Evolutionary conservation across 1,140 invertebrate species (phyloP).

Genomic region (Saxidomus purpurata): DNA sequence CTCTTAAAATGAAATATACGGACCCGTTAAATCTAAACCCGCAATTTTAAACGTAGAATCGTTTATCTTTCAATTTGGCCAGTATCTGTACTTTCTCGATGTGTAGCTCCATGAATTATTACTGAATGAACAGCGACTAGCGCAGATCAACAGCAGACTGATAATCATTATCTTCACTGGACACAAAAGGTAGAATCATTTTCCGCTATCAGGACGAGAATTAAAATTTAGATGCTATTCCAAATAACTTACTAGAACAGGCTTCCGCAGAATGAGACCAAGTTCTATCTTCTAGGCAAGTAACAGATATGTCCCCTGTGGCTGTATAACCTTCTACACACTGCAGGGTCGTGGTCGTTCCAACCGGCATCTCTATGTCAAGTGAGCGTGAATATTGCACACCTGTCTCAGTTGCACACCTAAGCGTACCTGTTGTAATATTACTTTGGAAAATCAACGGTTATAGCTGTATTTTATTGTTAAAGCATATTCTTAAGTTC

Average conservation of each 20-base stretch:
- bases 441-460: neutral
- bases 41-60: no score
- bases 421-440: constrained; percentile 9
- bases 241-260: constrained; percentile 89
- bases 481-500: neutral
- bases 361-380: constrained; percentile 54
- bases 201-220: no score
- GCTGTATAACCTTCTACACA: constrained; percentile 86
- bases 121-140: no score
- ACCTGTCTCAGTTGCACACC: constrained; percentile 11
- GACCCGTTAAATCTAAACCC: no score
- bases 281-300: constrained; percentile 87
- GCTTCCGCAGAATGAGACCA: constrained; percentile 88
- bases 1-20: no score
- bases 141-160: no score
- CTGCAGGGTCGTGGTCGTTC: constrained; percentile 75
- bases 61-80: no score
- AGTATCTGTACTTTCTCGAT: no score
- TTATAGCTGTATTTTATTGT: neutral
- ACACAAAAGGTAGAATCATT: no score
- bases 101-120: no score
- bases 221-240: no score
- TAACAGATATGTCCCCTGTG: constrained; percentile 86
- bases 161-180: no score
- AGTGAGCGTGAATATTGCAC: constrained; percentile 56